Evolutionary conservation across 2,888 invertebrate genomes (phyloP).

Genomic region (Stenodera caucasica): DNA sequence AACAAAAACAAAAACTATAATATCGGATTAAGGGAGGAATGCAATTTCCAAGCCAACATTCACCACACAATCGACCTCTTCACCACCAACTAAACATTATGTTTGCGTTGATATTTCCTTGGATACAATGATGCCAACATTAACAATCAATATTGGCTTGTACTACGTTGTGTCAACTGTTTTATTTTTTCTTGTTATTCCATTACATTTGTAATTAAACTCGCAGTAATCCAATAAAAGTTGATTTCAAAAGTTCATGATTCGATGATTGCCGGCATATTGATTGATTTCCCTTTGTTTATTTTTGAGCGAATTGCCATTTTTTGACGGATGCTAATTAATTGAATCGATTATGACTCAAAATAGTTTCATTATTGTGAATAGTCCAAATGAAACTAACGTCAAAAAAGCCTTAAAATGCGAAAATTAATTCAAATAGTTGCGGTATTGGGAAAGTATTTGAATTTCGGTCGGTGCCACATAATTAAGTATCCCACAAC

Average conservation of each 20-base stretch:
- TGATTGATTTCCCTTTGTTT: too few relatives aligned
- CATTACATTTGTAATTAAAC: background rate
- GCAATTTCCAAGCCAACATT: background rate
- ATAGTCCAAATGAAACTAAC: background rate
- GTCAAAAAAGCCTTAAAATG: too few relatives aligned
- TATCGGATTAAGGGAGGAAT: background rate
- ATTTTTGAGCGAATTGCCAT: too few relatives aligned
- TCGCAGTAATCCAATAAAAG: too few relatives aligned
- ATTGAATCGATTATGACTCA: background rate
- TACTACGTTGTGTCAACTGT: slow-evolving; percentile 5
- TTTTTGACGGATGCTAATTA: too few relatives aligned
- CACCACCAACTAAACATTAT: slow-evolving; percentile 6
- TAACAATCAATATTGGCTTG: slow-evolving; percentile 19
- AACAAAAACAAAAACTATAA: too few relatives aligned
- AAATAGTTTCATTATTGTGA: background rate
- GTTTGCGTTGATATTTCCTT: slow-evolving; percentile 24
- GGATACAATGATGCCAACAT: slow-evolving; percentile 21
- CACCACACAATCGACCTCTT: background rate
- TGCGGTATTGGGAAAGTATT: background rate
- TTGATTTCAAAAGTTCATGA: too few relatives aligned
- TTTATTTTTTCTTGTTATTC: background rate
- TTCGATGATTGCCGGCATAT: too few relatives aligned
- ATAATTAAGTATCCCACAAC: background rate
- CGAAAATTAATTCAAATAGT: background rate
- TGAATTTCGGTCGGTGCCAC: background rate